Evolutionary conservation across 2,113 vertebrate species (phyloP), one percentile per base, ranked within the genome.

Genomic region (Odontophorus gujanensis): DNA sequence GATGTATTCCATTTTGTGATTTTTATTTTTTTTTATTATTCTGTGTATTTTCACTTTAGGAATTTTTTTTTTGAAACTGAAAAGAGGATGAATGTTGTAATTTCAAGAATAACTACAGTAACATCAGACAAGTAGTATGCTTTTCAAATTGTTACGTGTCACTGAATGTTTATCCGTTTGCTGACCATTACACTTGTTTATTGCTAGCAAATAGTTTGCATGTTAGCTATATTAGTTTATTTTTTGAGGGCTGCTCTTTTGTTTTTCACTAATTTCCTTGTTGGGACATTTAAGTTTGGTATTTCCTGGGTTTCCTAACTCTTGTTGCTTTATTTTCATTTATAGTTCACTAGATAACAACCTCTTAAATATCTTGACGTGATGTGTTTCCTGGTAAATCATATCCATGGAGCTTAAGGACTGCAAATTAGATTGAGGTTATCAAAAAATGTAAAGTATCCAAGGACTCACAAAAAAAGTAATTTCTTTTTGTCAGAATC

Each of bases 1-100:
- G 1, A 22, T 45, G 65, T 30, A 21, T 10, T 13, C 1, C 0
- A 6, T 47, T 24, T 19, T 14, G 38, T 11, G 3, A 4, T 11
- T 59, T 80, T 26, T 43, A 6, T 11, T 11, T 40, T 24, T 28
- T 57, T 53, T 28, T 16, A 26, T 28, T 53, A 14, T 53, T 7
- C 13, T 24, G 6, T 19, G 19, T 75, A 0, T 13, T 48, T 42
- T 61, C 26, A n/a, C 34, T 25, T 43, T 36, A 85, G n/a, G n/a
- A 11, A 19, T 42, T 10, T 53, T 53, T 25, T 53, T 53, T 36
- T 61, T 34, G 22, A 4, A 36, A 20, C 26, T 18, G 40, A 45
- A 48, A 12, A 58, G 14, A 48, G 15, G 10, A 13, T 55, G 20
- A 69, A 3, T 30, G 50, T 9, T 50, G 58, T 8, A 9, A 7